These are phyloP conservation scores for Drosophila demipolita DNA, from an alignment of 2,888 invertebrate genomes.

Conservation along the genomic window DNA sequence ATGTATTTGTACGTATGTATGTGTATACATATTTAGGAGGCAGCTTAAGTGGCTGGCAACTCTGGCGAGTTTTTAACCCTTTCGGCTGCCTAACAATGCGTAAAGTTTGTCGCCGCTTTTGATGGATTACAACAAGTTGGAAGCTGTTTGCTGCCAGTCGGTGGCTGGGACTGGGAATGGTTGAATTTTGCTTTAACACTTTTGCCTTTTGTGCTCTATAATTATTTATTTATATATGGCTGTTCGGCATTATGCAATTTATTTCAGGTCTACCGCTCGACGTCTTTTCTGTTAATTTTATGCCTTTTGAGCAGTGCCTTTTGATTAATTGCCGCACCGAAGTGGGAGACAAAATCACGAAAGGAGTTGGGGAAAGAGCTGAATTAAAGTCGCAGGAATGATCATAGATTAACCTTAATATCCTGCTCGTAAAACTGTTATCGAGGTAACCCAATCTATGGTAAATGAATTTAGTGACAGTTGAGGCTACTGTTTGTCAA, in stretches of 20 bases:
- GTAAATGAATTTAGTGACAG: constrained; percentile 33
- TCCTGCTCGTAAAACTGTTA: constrained; percentile 6
- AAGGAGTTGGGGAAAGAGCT: not conserved
- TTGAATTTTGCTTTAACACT: constrained; percentile 64
- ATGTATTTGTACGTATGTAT: not conserved
- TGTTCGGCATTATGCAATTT: constrained; percentile 70
- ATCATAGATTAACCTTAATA: not conserved
- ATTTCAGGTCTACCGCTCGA: constrained; percentile 68
- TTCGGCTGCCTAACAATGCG: constrained; percentile 74
- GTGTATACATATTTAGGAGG: constrained; percentile 27
- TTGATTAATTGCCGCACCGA: constrained; percentile 71
- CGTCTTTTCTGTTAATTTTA: constrained; percentile 65
- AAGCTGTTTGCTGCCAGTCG: constrained; percentile 22
- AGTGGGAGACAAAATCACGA: not conserved
- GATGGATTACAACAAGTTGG: constrained; percentile 71
- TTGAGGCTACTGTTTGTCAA: constrained; percentile 47
- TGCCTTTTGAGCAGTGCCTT: constrained; percentile 61
- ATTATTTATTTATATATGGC: constrained; percentile 68
- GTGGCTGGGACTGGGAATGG: constrained; percentile 2
- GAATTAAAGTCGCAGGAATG: not conserved
- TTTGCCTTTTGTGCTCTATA: constrained; percentile 61
- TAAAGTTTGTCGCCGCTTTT: constrained; percentile 77
- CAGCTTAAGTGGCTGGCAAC: constrained; percentile 40
- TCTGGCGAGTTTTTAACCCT: constrained; percentile 52
- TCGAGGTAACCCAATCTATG: not conserved